A percentile compares a stretch with the other conserved stretches of the same genome.
Evolutionary conservation across 2,113 vertebrate genomes (phyloP).

Genomic region (Myocastor coypus): DNA sequence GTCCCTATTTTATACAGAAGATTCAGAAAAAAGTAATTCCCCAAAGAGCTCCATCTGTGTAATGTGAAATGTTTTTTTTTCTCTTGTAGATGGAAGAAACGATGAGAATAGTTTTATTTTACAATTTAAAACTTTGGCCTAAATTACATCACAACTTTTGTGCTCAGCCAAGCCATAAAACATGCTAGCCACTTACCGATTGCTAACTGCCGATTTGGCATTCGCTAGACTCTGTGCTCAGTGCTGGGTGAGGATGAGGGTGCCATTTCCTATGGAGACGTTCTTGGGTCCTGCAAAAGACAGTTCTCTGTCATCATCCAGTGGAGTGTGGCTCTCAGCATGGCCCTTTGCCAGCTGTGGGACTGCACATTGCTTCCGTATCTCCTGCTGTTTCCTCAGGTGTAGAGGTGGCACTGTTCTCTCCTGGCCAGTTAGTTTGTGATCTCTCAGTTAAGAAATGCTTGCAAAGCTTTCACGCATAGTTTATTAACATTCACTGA

Average conservation of each 20-base stretch:
- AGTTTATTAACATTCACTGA: conserved; percentile 20
- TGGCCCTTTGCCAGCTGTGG: not conserved
- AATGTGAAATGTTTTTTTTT: conserved; percentile 30
- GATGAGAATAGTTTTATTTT: conserved; percentile 18
- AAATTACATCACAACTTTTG: conserved; percentile 19
- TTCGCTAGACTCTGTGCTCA: not conserved
- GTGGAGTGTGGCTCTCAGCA: not conserved
- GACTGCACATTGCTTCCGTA: not conserved
- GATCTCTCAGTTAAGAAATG: not conserved
- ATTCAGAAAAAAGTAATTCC: not conserved
- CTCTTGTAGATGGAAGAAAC: not conserved
- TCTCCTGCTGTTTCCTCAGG: not conserved
- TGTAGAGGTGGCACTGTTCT: not conserved
- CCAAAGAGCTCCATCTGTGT: not conserved
- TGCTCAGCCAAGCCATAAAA: not conserved
- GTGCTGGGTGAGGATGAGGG: not conserved
- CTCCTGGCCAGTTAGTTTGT: not conserved
- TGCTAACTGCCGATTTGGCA: not conserved
- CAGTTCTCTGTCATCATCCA: not conserved
- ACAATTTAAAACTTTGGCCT: not conserved
- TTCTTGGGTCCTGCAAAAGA: not conserved
- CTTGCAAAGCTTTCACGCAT: conserved; percentile 29
- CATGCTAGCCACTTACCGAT: not conserved
- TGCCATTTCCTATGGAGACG: not conserved
- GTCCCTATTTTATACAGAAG: not conserved